These are phyloP conservation scores for Macaria liturata DNA, from an alignment of 2,888 invertebrate species.

Conservation along the genomic window DNA sequence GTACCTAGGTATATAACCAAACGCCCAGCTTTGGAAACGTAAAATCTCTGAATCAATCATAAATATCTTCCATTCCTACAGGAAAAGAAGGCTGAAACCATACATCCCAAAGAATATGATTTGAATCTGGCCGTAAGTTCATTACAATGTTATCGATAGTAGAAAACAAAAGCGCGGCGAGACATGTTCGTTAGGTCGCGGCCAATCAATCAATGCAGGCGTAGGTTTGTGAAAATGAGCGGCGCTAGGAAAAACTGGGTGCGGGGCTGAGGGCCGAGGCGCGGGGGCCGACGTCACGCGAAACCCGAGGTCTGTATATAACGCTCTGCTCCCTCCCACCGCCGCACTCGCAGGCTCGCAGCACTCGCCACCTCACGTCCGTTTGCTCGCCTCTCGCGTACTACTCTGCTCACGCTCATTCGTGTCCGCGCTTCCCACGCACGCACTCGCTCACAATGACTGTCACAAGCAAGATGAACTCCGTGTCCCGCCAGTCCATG, in stretches of 20 bases:
- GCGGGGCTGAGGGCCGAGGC: constrained; percentile 39
- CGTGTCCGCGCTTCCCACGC: constrained; percentile 56
- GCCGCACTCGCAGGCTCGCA: constrained; percentile 69
- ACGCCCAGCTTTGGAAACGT: too few species aligned
- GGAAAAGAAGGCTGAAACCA: too few species aligned
- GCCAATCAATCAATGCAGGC: constrained; percentile 55
- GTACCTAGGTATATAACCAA: too few species aligned
- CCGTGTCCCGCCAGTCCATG: constrained; percentile 77
- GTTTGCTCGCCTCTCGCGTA: constrained; percentile 60
- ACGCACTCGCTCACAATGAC: constrained; percentile 71
- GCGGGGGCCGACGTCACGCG: constrained; percentile 68
- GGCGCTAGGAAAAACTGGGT: constrained; percentile 62
- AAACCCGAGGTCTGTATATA: constrained; percentile 79
- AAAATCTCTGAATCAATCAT: too few species aligned
- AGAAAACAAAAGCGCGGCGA: constrained; percentile 10
- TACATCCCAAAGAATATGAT: too few species aligned
- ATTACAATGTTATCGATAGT: too few species aligned
- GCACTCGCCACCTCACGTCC: constrained; percentile 57
- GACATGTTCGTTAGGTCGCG: constrained; percentile 27
- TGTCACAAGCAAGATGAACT: constrained; percentile 81
- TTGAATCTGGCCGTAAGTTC: too few species aligned
- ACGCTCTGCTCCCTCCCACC: constrained; percentile 67
- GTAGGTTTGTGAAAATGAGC: constrained; percentile 53
- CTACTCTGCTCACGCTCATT: constrained; percentile 51
- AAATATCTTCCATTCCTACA: too few species aligned